Base-by-base conservation (phyloP, 2,888 invertebrate species). In the Tenthredo distinguenda region DNA sequence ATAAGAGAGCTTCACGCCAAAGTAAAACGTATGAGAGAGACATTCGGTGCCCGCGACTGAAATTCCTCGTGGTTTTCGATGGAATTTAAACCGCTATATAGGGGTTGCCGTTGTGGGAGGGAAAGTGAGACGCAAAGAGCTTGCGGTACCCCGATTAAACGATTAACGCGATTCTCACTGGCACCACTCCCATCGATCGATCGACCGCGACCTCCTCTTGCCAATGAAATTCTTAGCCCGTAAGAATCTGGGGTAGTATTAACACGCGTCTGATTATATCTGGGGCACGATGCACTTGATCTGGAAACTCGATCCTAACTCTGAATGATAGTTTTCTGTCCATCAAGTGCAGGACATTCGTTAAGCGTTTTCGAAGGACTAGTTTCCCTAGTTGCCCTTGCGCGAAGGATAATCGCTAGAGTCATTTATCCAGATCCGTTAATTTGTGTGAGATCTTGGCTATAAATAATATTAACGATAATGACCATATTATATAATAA, bases 41-140 rank as follows among this genome's bases (percentile, higher is more conserved):
- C 26, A 77, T 21, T 31, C 18, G 50, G n/a, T 31, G 9, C 81
- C 58, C 58, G 40, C 40, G 37, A 62, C 40, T 62, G 58, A 62
- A 81, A 81, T 81, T 81, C 81, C 81, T 81, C 40, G 81, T 62
- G 81, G 81, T 81, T 81, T 81, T 81, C 81, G 58, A 62, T 62
- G 81, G 81, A 81, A 81, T 81, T 81, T 26, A 37, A 12, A 34
- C 81, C 37, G 21, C 81, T 37, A 26, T 34, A 55, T 26, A 40
- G 81, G 81, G 58, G 21, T 62, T n/a, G 21, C 77, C 43, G 55
- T 58, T 81, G 58, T 12, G 58, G 81, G 62, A 37, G 58, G 81
- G 81, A 62, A 79, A 79, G 79, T 79, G 79, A 79, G 79, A 79
- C 21, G 58, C 79, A 34, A 62, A 81, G 81, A 62, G 77, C 50